Evolutionary conservation across 2,888 invertebrate species (phyloP).

Genomic region (Silvanus unidentatus): DNA sequence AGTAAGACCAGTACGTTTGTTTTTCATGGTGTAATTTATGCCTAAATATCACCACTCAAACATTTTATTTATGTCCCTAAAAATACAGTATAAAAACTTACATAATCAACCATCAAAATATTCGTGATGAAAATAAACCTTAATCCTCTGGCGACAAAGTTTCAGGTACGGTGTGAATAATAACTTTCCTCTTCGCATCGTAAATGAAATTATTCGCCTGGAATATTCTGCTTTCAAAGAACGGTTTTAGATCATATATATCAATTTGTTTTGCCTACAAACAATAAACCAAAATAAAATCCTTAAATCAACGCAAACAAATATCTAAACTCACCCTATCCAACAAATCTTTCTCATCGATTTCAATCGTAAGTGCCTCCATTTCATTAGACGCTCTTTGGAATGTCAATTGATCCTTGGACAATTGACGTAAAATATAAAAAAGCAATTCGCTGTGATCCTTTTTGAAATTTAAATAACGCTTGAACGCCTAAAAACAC

Average conservation of each 20-base stretch:
- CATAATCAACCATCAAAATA: too few relatives aligned
- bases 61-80: too few relatives aligned
- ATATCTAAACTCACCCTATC: constrained; percentile 48
- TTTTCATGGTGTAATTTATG: too few relatives aligned
- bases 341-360: constrained; percentile 76
- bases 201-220: constrained; percentile 81
- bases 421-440: constrained; percentile 89
- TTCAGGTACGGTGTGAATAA: constrained; percentile 74
- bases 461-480: constrained; percentile 87
- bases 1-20: too few relatives aligned
- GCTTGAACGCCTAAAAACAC: constrained; percentile 77
- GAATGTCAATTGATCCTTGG: constrained; percentile 85
- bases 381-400: constrained; percentile 64
- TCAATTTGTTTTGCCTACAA: constrained; percentile 83
- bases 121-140: too few relatives aligned
- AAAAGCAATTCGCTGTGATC: constrained; percentile 94
- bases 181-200: constrained; percentile 76
- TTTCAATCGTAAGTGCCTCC: constrained; percentile 63
- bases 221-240: constrained; percentile 89
- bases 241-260: constrained; percentile 80
- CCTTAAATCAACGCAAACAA: constrained; percentile 6
- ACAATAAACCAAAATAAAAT: constrained; percentile 13
- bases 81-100: too few relatives aligned
- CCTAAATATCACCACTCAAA: too few relatives aligned
- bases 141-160: constrained; percentile 27